Evolutionary conservation across 2,797 vertebrate genomes (phyloP).

Genomic region (Pangasius sanitwongsei): DNA sequence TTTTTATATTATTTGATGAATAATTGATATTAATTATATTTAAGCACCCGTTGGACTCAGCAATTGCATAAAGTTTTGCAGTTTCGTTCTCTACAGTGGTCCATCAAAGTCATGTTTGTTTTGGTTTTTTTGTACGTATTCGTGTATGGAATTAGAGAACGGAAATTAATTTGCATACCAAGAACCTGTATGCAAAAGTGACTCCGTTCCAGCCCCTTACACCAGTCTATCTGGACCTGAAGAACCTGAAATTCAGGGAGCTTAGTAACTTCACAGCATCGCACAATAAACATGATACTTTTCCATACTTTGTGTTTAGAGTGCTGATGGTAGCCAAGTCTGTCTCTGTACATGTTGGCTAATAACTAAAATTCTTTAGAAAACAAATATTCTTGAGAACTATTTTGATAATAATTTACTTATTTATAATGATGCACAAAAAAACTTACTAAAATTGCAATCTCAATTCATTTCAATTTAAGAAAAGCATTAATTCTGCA

Average conservation of each 20-base stretch:
- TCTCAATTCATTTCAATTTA: background rate
- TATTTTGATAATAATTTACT: background rate
- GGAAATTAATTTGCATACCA: slow-evolving; percentile 14
- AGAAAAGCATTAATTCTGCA: background rate
- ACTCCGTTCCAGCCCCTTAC: background rate
- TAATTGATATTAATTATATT: background rate
- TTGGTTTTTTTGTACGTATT: background rate
- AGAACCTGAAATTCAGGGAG: background rate
- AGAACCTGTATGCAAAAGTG: background rate
- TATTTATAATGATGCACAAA: too few species aligned
- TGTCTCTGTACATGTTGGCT: background rate
- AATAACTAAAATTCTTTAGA: background rate
- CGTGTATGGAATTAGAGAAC: background rate
- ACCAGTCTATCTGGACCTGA: background rate
- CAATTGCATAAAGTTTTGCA: background rate
- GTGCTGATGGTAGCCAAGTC: background rate
- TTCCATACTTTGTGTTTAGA: background rate
- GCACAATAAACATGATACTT: background rate
- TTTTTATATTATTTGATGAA: background rate
- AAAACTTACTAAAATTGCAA: too few species aligned
- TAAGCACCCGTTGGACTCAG: background rate
- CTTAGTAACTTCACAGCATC: background rate
- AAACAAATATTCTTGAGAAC: background rate
- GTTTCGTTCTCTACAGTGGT: background rate
- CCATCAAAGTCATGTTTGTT: background rate